Evolutionary conservation across 2,888 invertebrate genomes (phyloP).

Genomic region (Melanostoma scalare): DNA sequence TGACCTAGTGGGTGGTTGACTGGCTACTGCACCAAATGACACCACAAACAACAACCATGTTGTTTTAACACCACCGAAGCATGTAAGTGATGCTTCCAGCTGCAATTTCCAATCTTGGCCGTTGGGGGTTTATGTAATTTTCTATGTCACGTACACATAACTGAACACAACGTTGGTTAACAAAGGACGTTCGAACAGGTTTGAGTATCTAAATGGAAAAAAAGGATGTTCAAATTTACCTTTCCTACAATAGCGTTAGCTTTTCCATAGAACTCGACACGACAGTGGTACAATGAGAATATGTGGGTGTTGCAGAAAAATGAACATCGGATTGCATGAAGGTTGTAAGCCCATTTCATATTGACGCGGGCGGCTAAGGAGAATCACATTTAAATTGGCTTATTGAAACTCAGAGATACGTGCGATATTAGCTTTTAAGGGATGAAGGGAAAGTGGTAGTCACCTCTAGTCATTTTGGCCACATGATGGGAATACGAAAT

Average conservation of each 20-base stretch:
- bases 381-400: slow-evolving; percentile 70
- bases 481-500: slow-evolving; percentile 68
- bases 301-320: slow-evolving; percentile 31
- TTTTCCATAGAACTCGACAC: slow-evolving; percentile 19
- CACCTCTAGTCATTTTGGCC: slow-evolving; percentile 36
- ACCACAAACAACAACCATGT: slow-evolving; percentile 66
- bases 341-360: not conserved
- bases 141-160: slow-evolving; percentile 60
- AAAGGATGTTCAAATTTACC: slow-evolving; percentile 26
- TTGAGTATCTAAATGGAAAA: slow-evolving; percentile 8
- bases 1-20: slow-evolving; percentile 9
- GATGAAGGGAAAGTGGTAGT: slow-evolving; percentile 2
- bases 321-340: slow-evolving; percentile 43
- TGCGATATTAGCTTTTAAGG: slow-evolving; percentile 58
- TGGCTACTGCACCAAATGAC: slow-evolving; percentile 34
- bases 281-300: not conserved
- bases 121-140: slow-evolving; percentile 51
- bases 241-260: slow-evolving; percentile 10
- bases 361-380: slow-evolving; percentile 1
- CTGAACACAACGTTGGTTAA: slow-evolving; percentile 22
- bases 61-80: slow-evolving; percentile 70
- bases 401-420: slow-evolving; percentile 70
- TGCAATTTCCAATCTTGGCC: slow-evolving; percentile 48
- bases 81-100: slow-evolving; percentile 67
- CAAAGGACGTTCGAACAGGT: slow-evolving; percentile 33